Base-by-base conservation (phyloP, 1,140 invertebrate genomes). In the Drosophila subobscura region DNA sequence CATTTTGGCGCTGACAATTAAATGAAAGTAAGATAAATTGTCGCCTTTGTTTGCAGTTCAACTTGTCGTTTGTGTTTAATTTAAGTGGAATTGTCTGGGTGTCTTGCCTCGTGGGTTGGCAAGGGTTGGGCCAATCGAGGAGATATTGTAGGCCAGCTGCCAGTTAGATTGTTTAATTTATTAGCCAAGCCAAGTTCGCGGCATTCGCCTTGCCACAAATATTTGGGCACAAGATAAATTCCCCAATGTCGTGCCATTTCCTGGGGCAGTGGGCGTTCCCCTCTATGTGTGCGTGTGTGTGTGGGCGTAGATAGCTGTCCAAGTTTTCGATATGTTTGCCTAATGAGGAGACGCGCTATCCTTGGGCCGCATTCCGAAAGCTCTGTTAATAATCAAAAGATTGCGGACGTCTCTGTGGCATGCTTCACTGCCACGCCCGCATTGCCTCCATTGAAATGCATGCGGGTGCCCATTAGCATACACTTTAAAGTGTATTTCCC, bases 11-110 rank as follows among this genome's bases (percentile, higher is more conserved):
- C 74, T 79, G 83, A 88, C 83, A 88, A 88, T 88, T 88, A 88
- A 88, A 88, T 67, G 83, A 83, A 88, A 88, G 83, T 83, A 88
- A 88, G 84, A 88, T 88, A 88, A 88, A 88, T 88, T 88, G 84
- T 76, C 83, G 83, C 83, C 76, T 83, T 88, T 88, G 83, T 88
- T 88, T 88, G 88, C 83, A 88, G 79, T 83, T 79, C 64, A 83
- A 83, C 83, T 88, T 88, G 78, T 63, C 76, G 63, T 79, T 76
- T 68, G 47, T 63, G 73, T 67, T 85, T 84, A 86, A 80, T 80
- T 86, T 64, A 55, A 78, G 71, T 46, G 61, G 53, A 72, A 79
- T 55, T 75, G 54, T 49, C 25, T 51, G 74, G 45, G 37, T 42
- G 74, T 58, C 57, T 60, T 44, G n/a, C n/a, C n/a, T 22, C 25